These are phyloP conservation scores for Eurytoma californica DNA, from an alignment of 2,888 invertebrate genomes.

Conservation along the genomic window DNA sequence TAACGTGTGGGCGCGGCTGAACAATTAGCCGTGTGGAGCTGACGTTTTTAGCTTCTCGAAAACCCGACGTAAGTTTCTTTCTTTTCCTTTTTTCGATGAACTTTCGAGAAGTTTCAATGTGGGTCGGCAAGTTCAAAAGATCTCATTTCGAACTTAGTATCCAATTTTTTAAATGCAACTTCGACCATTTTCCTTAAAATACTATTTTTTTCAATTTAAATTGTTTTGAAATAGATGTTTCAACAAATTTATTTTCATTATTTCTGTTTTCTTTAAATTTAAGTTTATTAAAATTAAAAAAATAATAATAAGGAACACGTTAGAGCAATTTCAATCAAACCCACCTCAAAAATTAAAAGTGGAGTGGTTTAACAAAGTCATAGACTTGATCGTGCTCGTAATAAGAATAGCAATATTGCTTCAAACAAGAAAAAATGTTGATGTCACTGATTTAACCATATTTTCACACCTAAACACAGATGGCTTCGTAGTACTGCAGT, in stretches of 20 bases:
- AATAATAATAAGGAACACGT: too few relatives aligned
- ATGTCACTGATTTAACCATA: neutral
- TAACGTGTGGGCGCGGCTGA: neutral
- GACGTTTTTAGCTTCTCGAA: too few relatives aligned
- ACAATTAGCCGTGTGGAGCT: slow-evolving; percentile 30
- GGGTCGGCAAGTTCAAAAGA: slow-evolving; percentile 11
- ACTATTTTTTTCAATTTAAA: too few relatives aligned
- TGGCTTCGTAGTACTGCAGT: slow-evolving; percentile 84
- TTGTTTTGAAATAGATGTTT: too few relatives aligned
- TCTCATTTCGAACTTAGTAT: neutral
- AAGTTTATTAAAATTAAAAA: neutral
- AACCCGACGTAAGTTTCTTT: slow-evolving; percentile 15
- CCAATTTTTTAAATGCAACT: too few relatives aligned
- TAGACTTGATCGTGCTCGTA: too few relatives aligned
- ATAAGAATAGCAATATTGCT: too few relatives aligned
- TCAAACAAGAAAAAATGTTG: too few relatives aligned
- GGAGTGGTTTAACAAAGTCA: too few relatives aligned
- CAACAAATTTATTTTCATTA: too few relatives aligned
- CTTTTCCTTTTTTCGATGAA: slow-evolving; percentile 25
- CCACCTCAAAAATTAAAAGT: neutral
- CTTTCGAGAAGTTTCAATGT: neutral
- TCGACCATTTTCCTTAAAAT: too few relatives aligned
- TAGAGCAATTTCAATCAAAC: neutral
- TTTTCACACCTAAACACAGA: slow-evolving; percentile 74
- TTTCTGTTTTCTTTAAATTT: neutral